These are phyloP conservation scores for Dynastes maya DNA, from an alignment of 2,888 invertebrate species.

Conservation along the genomic window DNA sequence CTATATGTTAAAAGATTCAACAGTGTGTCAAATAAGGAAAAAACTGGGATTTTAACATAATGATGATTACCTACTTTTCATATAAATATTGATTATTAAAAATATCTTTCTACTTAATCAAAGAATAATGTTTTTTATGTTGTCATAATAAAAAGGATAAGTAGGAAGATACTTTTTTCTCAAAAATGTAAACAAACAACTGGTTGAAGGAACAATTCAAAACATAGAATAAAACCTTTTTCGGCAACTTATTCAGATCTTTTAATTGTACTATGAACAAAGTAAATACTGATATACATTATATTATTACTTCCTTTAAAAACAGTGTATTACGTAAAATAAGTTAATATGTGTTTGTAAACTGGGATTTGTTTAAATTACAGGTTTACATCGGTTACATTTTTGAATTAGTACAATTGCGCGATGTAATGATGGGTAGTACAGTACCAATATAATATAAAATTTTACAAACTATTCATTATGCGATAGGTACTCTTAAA, in stretches of 20 bases:
- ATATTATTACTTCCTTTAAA: conserved; percentile 11
- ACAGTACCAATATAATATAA: conserved; percentile 36
- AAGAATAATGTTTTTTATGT: no score
- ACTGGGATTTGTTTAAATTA: conserved; percentile 29
- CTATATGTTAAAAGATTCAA: conserved; percentile 2
- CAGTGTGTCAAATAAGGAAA: neutral
- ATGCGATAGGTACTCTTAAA: conserved; percentile 4
- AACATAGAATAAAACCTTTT: conserved; percentile 13
- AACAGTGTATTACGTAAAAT: conserved; percentile 30
- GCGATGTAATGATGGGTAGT: conserved; percentile 9
- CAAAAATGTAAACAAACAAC: neutral
- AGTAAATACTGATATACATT: conserved; percentile 40
- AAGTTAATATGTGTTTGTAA: conserved; percentile 17
- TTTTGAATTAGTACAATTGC: conserved; percentile 28
- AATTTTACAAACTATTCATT: conserved; percentile 35
- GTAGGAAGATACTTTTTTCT: conserved; percentile 9
- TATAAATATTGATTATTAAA: no score
- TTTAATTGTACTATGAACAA: conserved; percentile 36
- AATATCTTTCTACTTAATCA: no score
- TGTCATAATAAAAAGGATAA: neutral
- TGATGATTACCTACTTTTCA: no score
- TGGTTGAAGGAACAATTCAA: conserved; percentile 28
- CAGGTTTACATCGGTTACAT: conserved; percentile 26
- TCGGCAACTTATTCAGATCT: conserved; percentile 26
- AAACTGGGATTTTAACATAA: neutral